Evolutionary conservation across 2,113 vertebrate species (phyloP).

Genomic region (Serinus canaria): DNA sequence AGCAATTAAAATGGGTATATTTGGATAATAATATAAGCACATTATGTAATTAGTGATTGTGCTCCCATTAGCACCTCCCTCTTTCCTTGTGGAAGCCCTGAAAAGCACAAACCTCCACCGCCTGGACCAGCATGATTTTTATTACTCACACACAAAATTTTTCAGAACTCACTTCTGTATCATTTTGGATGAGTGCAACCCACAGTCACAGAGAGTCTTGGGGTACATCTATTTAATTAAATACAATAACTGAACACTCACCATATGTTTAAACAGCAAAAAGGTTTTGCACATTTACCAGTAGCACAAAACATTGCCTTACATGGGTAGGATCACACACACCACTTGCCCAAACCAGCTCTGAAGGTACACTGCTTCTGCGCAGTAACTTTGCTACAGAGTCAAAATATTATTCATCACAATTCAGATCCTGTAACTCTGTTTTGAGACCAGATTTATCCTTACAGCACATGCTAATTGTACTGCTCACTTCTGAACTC

Average conservation of each 20-base stretch:
- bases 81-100: background rate
- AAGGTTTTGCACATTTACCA: background rate
- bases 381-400: background rate
- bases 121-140: accelerated
- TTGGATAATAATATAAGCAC: background rate
- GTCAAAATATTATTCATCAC: background rate
- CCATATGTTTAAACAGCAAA: background rate
- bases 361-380: background rate
- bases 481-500: background rate
- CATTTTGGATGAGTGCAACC: background rate
- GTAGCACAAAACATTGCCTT: background rate
- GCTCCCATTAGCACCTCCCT: background rate
- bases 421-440: background rate
- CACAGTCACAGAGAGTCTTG: background rate
- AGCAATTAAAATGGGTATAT: background rate
- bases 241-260: background rate
- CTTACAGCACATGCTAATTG: background rate
- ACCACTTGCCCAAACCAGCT: background rate
- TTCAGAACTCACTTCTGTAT: background rate
- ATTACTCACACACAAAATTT: background rate
- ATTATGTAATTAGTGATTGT: background rate
- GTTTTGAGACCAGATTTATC: background rate
- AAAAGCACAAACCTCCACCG: background rate
- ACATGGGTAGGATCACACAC: background rate
- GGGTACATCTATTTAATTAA: background rate